A percentile compares a stretch with the other conserved stretches of the same genome.
Conservation (phyloP, 2,888 invertebrate species). For the Drosophila ustulata region DNA sequence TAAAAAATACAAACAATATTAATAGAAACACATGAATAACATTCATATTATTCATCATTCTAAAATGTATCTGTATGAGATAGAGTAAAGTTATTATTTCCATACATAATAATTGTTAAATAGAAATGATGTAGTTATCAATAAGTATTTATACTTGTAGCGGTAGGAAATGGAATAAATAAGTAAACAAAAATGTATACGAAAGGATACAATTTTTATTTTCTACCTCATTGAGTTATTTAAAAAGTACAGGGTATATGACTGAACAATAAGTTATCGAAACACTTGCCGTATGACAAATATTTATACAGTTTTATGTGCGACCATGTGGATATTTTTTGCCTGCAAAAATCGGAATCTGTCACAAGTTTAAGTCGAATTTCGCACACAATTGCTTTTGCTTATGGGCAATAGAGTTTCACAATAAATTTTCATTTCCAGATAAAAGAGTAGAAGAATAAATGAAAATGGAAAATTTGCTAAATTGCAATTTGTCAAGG, state of each 20-base stretch:
- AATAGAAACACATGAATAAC: too few species aligned
- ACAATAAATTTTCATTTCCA: constrained; percentile 16
- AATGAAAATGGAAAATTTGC: neutral
- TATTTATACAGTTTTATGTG: constrained; percentile 14
- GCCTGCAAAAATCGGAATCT: constrained; percentile 10
- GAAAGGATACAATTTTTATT: too few species aligned
- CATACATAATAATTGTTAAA: too few species aligned
- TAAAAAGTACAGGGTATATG: constrained; percentile 11
- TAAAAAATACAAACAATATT: too few species aligned
- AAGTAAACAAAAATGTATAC: too few species aligned
- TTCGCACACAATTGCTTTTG: constrained; percentile 23
- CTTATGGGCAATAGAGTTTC: constrained; percentile 24
- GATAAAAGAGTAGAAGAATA: neutral
- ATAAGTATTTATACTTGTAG: neutral
- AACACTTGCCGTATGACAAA: constrained; percentile 18
- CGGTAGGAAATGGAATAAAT: too few species aligned
- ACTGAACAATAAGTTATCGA: constrained; percentile 21
- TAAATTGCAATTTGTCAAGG: constrained; percentile 20
- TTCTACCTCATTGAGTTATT: too few species aligned
- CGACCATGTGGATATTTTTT: neutral
- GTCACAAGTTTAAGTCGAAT: constrained; percentile 20
- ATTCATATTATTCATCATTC: too few species aligned
- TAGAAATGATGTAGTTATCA: too few species aligned
- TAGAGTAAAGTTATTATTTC: too few species aligned
- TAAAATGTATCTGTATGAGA: too few species aligned